A percentile compares a stretch with the other conserved stretches of the same genome.
Evolutionary conservation across 2,113 vertebrate species (phyloP).

Genomic region (Alouatta palliata): DNA sequence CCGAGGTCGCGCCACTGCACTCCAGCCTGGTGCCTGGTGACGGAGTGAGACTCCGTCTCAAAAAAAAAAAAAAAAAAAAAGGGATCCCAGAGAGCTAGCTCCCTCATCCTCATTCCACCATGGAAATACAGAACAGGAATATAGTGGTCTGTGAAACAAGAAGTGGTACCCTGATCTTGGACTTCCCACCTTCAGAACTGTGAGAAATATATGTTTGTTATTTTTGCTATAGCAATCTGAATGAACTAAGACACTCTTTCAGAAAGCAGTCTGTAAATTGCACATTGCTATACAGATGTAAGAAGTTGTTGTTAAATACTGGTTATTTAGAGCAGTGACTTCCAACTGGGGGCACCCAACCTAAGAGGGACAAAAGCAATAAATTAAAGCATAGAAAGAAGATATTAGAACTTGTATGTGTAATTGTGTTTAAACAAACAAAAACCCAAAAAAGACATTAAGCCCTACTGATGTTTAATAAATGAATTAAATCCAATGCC

Average conservation of each 20-base stretch:
- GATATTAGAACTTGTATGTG: background rate
- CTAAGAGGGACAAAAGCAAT: background rate
- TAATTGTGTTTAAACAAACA: background rate
- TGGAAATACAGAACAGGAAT: background rate
- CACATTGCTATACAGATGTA: background rate
- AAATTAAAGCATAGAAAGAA: background rate
- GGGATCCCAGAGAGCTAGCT: no score
- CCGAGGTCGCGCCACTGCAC: no score
- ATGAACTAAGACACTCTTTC: background rate
- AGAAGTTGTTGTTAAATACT: background rate
- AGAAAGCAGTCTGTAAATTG: background rate
- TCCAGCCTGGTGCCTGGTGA: no score
- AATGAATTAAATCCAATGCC: background rate
- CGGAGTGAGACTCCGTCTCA: no score
- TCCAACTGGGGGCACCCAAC: background rate
- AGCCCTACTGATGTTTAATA: background rate
- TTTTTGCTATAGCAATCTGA: background rate
- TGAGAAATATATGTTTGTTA: background rate
- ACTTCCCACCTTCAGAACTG: background rate
- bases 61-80: no score
- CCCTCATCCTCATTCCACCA: background rate
- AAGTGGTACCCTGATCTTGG: background rate
- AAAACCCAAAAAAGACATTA: background rate
- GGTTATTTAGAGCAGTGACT: background rate
- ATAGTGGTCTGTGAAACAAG: background rate